These are phyloP conservation scores for Acrobasis consociella DNA, from an alignment of 2,888 invertebrate species.

Conservation along the genomic window DNA sequence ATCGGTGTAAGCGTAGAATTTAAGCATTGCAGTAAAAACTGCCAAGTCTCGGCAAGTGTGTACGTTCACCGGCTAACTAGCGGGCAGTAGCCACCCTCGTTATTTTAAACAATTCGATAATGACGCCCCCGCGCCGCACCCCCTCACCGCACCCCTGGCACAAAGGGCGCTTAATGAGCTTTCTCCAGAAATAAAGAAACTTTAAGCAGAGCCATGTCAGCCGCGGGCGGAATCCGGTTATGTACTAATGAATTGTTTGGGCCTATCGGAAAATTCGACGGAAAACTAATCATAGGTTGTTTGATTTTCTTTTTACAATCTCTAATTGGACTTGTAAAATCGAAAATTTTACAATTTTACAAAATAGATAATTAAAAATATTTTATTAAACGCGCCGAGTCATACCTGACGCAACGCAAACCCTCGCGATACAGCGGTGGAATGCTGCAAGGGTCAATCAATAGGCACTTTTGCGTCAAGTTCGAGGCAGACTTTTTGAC, in stretches of 20 bases:
- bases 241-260: slow-evolving; percentile 33
- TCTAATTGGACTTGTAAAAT: no score
- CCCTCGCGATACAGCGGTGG: no score
- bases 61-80: slow-evolving; percentile 41
- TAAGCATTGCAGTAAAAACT: no score
- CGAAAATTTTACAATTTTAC: no score
- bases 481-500: no score
- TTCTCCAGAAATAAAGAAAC: slow-evolving; percentile 55
- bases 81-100: slow-evolving; percentile 62
- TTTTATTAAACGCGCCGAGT: no score
- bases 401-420: no score
- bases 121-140: slow-evolving; percentile 49
- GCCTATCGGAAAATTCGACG: not conserved
- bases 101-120: slow-evolving; percentile 81
- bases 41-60: slow-evolving; percentile 26
- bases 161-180: slow-evolving; percentile 72
- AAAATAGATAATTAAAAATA: no score
- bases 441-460: no score
- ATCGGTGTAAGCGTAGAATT: no score
- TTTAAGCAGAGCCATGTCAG: slow-evolving; percentile 54
- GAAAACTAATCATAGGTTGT: not conserved
- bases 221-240: slow-evolving; percentile 49
- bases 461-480: no score
- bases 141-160: slow-evolving; percentile 56
- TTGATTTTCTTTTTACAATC: no score